Evolutionary conservation across 2,888 invertebrate species (phyloP), one percentile per base, ranked within the genome.

Genomic region (Brenthis daphne): DNA sequence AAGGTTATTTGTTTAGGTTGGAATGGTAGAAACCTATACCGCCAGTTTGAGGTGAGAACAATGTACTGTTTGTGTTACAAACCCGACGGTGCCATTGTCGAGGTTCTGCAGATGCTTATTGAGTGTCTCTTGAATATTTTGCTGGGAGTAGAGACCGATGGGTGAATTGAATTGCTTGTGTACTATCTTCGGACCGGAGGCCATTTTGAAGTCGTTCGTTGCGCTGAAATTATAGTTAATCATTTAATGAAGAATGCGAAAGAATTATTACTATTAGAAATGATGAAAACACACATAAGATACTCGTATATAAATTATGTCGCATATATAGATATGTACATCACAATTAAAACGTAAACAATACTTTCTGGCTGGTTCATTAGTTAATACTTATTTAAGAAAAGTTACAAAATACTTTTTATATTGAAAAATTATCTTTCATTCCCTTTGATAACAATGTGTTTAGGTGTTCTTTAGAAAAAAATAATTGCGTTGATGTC

Each of bases 111-210:
- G 92, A 85, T 97, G 97, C 79, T 96, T 95, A 83, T 95, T 94
- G 79, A 97, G 92, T 50, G 97, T 96, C 85, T 96, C 97, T 86
- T 96, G 95, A 76, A 97, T 95, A 85, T 96, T 96, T 82, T 95
- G 94, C 80, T 95, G 95, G 51, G 97, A 97, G 88, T 97, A 97
- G 68, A 97, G 93, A 85, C 96, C 96, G 81, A 97, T 96, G 75
- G 97, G 97, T 76, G 97, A 96, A 92, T 97, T 97, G 94, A 97
- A 97, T 91, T 97, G 97, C 90, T 96, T 97, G 94, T 97, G 97
- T 78, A 97, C 96, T 89, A 97, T 92, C 81, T 95, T 94, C 80
- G 93, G 94, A 89, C 94, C 94, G 82, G 94, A 93, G 83, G 96
- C 95, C 96, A 96, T 96, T 86, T 92, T 94, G 68, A 79, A 82